Evolutionary conservation across 64 coral and sea anemone species (phyloP), one percentile per base, ranked within the genome.

Genomic region (Dendronephthya gigantea): DNA sequence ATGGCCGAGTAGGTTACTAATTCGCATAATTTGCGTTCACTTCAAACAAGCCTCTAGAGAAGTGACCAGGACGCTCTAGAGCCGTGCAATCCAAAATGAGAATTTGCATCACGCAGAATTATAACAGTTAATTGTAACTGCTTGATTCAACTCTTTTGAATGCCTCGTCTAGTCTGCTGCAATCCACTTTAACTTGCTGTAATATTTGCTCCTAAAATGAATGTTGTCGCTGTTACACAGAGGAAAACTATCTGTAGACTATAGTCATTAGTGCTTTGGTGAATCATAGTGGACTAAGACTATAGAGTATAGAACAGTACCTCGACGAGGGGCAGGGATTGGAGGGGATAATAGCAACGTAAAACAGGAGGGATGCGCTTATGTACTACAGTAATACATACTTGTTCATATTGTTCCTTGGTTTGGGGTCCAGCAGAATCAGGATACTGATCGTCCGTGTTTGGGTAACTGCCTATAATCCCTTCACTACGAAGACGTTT

Each of bases 401-500:
- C 91, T 86, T 92, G 91, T 68, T 89, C 87, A 83, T 89, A 10
- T 36, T 92, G 91, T 62, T 92, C 82, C 86, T 58, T 88, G 8
- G 83, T 92, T 68, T 76, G 25, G 7, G 91, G 70, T 83, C 91
- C 51, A 74, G 59, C 84, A 49, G 62, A 51, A 37, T 89, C 84
- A 50, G 91, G 83, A 74, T 93, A 93, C 75, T 93, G 91, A 65
- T 87, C 35, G 29, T 93, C 84, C 40, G 91, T 93, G 35, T 89
- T 87, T 29, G 91, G 91, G 66, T 93, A 93, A 29, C 76, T 88
- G 36, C 59, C 88, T 72, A 84, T 93, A 70, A 90, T 56, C 27
- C 82, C 88, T 83, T 47, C 88, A 85, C 87, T 83, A 22, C 55
- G n/a, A 35, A 72, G 82, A 40, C 72, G 4, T 79, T 79, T 79